These are phyloP conservation scores for Auanema sp. DNA, from an alignment of 2,888 invertebrate species.

Conservation along the genomic window DNA sequence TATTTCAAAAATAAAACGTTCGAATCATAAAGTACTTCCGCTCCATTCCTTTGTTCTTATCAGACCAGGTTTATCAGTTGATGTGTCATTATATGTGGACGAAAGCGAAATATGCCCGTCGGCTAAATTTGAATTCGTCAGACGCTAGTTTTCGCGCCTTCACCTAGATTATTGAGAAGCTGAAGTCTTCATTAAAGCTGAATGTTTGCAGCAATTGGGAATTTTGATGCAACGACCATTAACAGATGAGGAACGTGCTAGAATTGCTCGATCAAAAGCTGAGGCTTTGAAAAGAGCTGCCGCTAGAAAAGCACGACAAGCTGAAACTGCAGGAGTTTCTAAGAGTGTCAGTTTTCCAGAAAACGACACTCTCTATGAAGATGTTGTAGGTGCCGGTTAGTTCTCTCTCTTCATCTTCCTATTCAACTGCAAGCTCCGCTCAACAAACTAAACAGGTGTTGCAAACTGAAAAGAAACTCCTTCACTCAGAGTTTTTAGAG, in stretches of 20 bases:
- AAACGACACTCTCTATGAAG: neutral
- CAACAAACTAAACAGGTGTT: neutral
- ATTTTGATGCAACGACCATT: constrained; percentile 11
- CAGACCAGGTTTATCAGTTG: too few species aligned
- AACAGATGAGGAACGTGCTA: constrained; percentile 37
- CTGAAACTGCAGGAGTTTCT: constrained; percentile 8
- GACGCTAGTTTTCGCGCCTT: too few species aligned
- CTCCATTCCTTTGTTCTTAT: too few species aligned
- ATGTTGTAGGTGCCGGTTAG: neutral
- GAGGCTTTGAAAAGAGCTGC: constrained; percentile 36
- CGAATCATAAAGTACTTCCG: too few species aligned
- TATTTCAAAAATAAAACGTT: too few species aligned
- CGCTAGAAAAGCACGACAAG: constrained; percentile 18
- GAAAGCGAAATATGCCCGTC: too few species aligned
- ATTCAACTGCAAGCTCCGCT: too few species aligned
- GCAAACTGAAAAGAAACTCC: neutral
- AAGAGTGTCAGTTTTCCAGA: neutral
- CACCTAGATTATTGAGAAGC: too few species aligned
- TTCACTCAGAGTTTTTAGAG: neutral
- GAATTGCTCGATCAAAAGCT: constrained; percentile 41
- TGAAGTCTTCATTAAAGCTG: too few species aligned
- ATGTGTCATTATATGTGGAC: too few species aligned
- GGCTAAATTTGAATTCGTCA: too few species aligned
- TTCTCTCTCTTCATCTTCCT: neutral
- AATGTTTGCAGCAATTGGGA: too few species aligned